Conservation (phyloP, 2,888 invertebrate genomes). For the Noctua pronuba region DNA sequence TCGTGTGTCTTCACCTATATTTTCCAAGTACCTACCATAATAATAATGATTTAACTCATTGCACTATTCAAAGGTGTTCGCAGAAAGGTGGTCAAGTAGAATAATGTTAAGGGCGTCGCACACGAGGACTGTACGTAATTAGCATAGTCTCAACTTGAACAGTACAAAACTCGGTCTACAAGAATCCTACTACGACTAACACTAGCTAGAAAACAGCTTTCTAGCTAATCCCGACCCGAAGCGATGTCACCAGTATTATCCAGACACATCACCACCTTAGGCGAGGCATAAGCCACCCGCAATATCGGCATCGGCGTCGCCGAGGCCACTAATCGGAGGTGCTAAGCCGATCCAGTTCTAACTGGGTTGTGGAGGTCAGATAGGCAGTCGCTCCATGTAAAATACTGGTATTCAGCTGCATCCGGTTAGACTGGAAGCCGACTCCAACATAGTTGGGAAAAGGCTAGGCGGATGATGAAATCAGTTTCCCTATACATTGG, state of each 20-base stretch:
- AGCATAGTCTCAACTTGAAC: neutral
- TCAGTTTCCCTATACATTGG: neutral
- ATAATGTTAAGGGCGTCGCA: slow-evolving; percentile 8
- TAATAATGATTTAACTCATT: slow-evolving; percentile 28
- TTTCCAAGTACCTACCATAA: slow-evolving; percentile 10
- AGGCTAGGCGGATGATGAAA: too few species aligned
- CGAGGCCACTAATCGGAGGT: neutral
- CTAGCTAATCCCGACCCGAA: neutral
- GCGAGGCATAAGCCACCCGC: neutral
- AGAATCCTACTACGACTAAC: neutral
- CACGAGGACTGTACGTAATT: neutral
- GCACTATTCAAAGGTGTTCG: neutral
- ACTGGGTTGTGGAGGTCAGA: too few species aligned
- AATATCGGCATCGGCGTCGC: neutral
- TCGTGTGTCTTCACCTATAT: slow-evolving; percentile 12
- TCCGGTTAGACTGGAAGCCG: too few species aligned
- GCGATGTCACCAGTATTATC: neutral
- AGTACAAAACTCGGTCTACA: neutral
- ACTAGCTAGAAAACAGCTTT: neutral
- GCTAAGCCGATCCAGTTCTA: neutral
- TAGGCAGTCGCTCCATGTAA: too few species aligned
- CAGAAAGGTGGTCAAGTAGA: slow-evolving; percentile 39
- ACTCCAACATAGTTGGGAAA: too few species aligned
- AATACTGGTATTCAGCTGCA: too few species aligned
- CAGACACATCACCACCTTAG: neutral